Evolutionary conservation across 2,797 vertebrate species (phyloP), one percentile per base, ranked within the genome.

Genomic region (Phrynocephalus guinanensis): DNA sequence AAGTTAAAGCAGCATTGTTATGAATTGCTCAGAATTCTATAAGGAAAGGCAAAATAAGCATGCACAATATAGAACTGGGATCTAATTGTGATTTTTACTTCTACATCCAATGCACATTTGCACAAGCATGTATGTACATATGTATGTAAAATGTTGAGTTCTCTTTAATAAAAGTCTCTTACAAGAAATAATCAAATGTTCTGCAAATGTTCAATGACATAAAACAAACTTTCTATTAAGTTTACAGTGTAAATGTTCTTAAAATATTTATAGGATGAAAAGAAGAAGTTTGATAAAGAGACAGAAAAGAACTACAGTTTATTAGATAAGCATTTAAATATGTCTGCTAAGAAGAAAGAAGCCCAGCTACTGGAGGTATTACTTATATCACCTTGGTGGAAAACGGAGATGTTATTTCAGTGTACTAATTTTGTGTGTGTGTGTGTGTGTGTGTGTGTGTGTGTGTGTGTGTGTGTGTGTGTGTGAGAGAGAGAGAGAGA

Each of bases 271-370:
- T 86, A 99, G 99, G 97, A 98, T 88, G 98, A 99, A 95, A 99
- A 98, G 94, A 99, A 99, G 96, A 98, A 95, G 93, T 99, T 98
- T 91, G 99, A 99, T 96, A 99, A 99, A 95, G 99, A 99, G 95
- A 99, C 99, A 0, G 99, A 99, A 92, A 99, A 98, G 92, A 99
- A 99, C 95, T 99, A 99, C 95, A 99, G 98, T 93, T 97, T 98
- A 60, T 94, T 99, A 95, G 99, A 99, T 92, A 99, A 99, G 88
- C 98, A 99, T 96, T 95, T 99, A 92, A 99, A 97, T 93, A 97
- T 99, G 96, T 99, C 99, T 7, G 97, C 99, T n/a, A 99, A 98
- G 97, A 99, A 99, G 97, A 99, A 99, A 94, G 99, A 99, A 91
- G 97, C 98, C 15, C 98, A 99, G 79, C 96, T 99, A 88, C 98